Conservation (phyloP, 2,797 vertebrate species). For the Geotrypetes seraphini region DNA sequence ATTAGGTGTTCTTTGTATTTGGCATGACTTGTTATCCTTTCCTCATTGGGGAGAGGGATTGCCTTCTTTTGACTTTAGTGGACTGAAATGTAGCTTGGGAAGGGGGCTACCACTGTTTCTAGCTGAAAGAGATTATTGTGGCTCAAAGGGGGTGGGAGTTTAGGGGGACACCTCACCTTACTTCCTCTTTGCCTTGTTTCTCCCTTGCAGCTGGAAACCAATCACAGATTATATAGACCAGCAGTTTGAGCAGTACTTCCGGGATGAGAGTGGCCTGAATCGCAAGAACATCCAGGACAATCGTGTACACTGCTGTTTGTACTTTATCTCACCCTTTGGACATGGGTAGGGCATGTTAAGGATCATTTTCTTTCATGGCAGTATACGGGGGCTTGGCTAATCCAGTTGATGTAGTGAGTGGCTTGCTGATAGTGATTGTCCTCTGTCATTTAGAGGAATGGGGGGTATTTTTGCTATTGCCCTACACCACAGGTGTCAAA, state of each 20-base stretch:
- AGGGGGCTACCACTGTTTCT: background rate
- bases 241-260: slow-evolving; percentile 97
- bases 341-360: slow-evolving; percentile 67
- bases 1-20: too few relatives aligned
- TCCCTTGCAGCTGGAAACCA: slow-evolving; percentile 77
- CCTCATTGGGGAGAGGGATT: too few relatives aligned
- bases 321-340: slow-evolving; percentile 94
- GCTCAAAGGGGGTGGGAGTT: too few relatives aligned
- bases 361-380: too few relatives aligned
- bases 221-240: slow-evolving; percentile 97
- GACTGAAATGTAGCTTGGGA: background rate
- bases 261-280: slow-evolving; percentile 93
- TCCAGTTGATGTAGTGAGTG: too few relatives aligned
- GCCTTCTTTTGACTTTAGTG: too few relatives aligned
- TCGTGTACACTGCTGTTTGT: slow-evolving; percentile 95
- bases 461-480: too few relatives aligned
- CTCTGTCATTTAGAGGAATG: too few relatives aligned
- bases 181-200: background rate
- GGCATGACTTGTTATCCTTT: too few relatives aligned
- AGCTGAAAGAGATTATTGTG: too few relatives aligned
- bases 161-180: background rate
- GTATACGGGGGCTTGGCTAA: too few relatives aligned
- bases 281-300: slow-evolving; percentile 97
- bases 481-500: too few relatives aligned
- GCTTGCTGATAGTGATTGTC: background rate